Percentiles rank a stretch among this genome's conserved stretches.
phyloP scores from a whole-genome alignment of 2,797 vertebrate genomes.

The Epinephelus coioides region DNA sequence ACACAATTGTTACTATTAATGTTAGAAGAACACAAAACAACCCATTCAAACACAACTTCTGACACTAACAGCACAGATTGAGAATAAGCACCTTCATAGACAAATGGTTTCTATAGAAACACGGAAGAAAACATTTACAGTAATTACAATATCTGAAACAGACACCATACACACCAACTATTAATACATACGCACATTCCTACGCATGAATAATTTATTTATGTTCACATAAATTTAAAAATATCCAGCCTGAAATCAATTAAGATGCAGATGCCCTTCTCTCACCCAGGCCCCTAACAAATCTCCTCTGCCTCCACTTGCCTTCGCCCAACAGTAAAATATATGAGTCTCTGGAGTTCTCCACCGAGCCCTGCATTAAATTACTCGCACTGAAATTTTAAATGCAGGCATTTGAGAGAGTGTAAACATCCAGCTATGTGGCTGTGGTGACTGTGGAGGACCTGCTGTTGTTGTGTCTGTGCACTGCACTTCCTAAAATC shows the following conservation, averaged over 20 bases:
- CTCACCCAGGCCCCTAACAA: constrained; percentile 32
- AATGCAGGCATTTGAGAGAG: constrained; percentile 46
- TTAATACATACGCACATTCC: constrained; percentile 2
- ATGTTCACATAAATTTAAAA: constrained; percentile 48
- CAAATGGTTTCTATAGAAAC: constrained; percentile 27
- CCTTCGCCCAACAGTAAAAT: constrained; percentile 40
- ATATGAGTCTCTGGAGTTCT: constrained; percentile 39
- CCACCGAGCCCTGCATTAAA: constrained; percentile 39
- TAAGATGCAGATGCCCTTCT: constrained; percentile 53
- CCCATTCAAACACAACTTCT: background rate
- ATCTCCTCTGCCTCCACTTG: constrained; percentile 21
- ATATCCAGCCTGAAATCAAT: constrained; percentile 53
- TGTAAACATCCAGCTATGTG: constrained; percentile 38
- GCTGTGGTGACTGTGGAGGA: background rate
- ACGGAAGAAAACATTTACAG: constrained; percentile 17
- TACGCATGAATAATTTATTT: constrained; percentile 53
- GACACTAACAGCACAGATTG: constrained; percentile 14
- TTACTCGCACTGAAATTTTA: constrained; percentile 53
- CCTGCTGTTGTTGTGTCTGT: background rate
- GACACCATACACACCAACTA: constrained; percentile 3
- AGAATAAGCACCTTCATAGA: background rate
- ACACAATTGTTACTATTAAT: background rate
- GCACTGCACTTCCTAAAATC: constrained; percentile 16
- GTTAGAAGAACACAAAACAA: constrained; percentile 9
- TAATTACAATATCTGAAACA: background rate